phyloP scores from a whole-genome alignment of 2,113 vertebrate genomes.

The Phainopepla nitens region DNA sequence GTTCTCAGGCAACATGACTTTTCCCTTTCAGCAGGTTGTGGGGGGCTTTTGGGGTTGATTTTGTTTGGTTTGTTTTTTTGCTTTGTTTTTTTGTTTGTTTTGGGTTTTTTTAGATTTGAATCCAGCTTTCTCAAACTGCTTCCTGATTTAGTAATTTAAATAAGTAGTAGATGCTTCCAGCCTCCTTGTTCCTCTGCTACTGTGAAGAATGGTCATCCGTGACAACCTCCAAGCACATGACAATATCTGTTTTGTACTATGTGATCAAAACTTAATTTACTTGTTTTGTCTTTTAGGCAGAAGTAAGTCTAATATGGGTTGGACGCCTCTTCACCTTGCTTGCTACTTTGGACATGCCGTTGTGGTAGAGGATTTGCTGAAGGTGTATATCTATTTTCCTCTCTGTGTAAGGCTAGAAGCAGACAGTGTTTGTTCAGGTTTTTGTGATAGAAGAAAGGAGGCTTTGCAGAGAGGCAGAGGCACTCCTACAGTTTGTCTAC shows the following conservation, averaged over 20 bases:
- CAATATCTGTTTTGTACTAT: neutral
- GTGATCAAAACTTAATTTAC: neutral
- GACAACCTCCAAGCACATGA: neutral
- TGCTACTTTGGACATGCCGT: constrained; percentile 84
- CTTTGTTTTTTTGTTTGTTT: neutral
- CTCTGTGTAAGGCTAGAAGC: neutral
- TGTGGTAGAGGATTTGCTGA: constrained; percentile 85
- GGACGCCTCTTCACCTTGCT: constrained; percentile 89
- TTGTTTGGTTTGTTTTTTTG: neutral
- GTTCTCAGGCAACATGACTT: neutral
- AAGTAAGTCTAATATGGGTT: constrained; percentile 80
- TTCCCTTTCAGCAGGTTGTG: neutral
- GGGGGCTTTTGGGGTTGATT: neutral
- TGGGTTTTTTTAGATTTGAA: neutral
- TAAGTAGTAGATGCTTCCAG: neutral
- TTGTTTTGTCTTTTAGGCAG: constrained; percentile 69
- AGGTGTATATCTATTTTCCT: constrained; percentile 68
- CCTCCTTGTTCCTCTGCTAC: neutral
- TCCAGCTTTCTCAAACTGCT: neutral
- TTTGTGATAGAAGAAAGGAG: neutral
- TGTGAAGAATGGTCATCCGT: neutral
- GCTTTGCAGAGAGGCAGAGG: neutral
- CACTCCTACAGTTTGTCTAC: neutral
- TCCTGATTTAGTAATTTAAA: neutral
- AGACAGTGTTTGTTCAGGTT: neutral